Base-by-base conservation (phyloP, 2,797 vertebrate species). In the Pempheris klunzingeri region DNA sequence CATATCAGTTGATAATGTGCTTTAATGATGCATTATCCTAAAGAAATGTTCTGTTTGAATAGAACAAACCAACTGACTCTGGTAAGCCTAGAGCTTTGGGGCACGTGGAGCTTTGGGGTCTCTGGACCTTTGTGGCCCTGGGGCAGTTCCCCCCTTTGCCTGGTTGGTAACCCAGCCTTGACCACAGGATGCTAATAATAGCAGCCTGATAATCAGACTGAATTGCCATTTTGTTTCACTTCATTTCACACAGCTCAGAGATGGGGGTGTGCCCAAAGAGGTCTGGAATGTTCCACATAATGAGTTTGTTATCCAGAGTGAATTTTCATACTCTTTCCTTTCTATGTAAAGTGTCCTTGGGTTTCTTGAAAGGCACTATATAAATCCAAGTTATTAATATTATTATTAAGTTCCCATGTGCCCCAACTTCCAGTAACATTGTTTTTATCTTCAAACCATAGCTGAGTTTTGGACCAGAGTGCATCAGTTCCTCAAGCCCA, bases 401-500 rank as follows among this genome's bases (percentile, higher is more conserved):
- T n/a, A n/a, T n/a, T n/a, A n/a, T n/a, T n/a, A 7, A 30, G 12
- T 24, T 50, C 39, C 50, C 52, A 54, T 14, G 24, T 0, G 3
- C 7, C 0, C 2, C 9, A 11, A 54, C 18, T 82, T 80, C 53
- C 74, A 63, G n/a, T 74, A 77, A 74, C 11, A 63, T 49, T 46
- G 6, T 43, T 71, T 53, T 70, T 49, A 7, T 74, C 7, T 1
- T 58, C 1, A 18, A 34, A 36, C 22, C 11, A 5, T 89, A 99
- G 97, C 97, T 0, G 96, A 97, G 74, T 87, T 98, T 28, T 97
- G 96, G 97, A 96, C 94, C 0, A 89, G 93, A 70, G 83, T 98
- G 28, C 93, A 72, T 6, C 71, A 68, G 2, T 69, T 96, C 41
- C 15, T 99, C 74, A 96, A 93, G 70, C 98, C 98, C 44, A 94